Conservation (phyloP, 2,113 vertebrate genomes). For the Halichoeres trimaculatus region DNA sequence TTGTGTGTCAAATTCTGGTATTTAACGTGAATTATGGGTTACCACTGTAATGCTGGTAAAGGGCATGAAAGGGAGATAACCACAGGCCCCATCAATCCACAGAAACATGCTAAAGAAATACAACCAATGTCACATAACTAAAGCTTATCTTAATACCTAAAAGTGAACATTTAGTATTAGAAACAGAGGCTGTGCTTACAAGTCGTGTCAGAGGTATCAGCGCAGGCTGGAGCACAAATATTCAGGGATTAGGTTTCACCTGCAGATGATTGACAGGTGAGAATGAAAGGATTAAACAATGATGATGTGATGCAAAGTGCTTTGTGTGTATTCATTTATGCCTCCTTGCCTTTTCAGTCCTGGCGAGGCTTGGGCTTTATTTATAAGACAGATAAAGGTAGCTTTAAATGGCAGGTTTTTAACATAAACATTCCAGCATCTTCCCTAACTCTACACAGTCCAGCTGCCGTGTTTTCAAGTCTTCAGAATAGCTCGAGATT, state of each 20-base stretch:
- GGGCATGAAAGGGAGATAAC: constrained; percentile 50
- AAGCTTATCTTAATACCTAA: constrained; percentile 51
- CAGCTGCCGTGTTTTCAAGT: too few species aligned
- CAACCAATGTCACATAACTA: constrained; percentile 46
- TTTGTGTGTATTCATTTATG: constrained; percentile 69
- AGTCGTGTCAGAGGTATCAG: constrained; percentile 59
- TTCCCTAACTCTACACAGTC: too few species aligned
- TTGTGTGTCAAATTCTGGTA: constrained; percentile 2
- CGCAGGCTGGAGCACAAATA: constrained; percentile 55
- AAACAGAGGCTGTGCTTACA: constrained; percentile 51
- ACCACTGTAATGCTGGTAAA: constrained; percentile 43
- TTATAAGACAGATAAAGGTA: constrained; percentile 53
- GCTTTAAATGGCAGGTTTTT: constrained; percentile 43
- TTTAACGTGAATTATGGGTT: constrained; percentile 1
- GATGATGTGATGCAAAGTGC: constrained; percentile 71
- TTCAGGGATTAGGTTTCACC: constrained; percentile 69
- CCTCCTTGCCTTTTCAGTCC: constrained; percentile 26
- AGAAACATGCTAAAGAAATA: constrained; percentile 56
- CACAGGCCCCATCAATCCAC: constrained; percentile 43
- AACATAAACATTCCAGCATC: constrained; percentile 42
- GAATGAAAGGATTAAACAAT: constrained; percentile 72
- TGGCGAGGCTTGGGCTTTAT: constrained; percentile 49
- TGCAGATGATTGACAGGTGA: constrained; percentile 67
- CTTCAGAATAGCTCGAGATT: too few species aligned
- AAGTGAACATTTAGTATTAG: constrained; percentile 53